Conservation (phyloP, 2,888 invertebrate species). For the Archips crataeganus region DNA sequence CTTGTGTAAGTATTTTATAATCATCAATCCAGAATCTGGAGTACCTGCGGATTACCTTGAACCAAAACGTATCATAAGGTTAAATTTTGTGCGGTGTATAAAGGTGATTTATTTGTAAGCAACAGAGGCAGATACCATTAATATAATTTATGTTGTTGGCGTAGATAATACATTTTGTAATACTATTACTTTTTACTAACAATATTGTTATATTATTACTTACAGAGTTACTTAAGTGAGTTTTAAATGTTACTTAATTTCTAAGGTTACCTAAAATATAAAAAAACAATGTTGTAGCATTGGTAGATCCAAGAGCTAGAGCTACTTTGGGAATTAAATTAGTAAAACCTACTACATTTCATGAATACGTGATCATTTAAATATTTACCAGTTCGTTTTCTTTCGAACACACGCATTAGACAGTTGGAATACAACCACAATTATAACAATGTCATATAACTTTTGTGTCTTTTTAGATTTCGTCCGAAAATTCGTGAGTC, state of each 20-base stretch:
- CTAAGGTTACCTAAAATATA: background rate
- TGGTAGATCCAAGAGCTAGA: background rate
- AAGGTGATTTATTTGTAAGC: slow-evolving; percentile 5
- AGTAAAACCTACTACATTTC: background rate
- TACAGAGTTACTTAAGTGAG: background rate
- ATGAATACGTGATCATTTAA: background rate
- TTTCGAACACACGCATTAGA: too few relatives aligned
- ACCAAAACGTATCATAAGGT: slow-evolving; percentile 14
- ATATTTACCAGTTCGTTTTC: background rate
- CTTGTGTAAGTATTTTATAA: background rate
- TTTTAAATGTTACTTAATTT: slow-evolving; percentile 11
- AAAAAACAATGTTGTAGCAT: too few relatives aligned
- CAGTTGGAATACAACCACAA: too few relatives aligned
- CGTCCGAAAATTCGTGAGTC: too few relatives aligned
- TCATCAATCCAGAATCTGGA: background rate
- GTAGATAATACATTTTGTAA: background rate
- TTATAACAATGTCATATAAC: too few relatives aligned
- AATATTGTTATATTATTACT: background rate
- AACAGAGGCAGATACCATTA: slow-evolving; percentile 7
- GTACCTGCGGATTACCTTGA: slow-evolving; percentile 22
- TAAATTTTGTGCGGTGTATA: background rate
- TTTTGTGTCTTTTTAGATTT: too few relatives aligned
- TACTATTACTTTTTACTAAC: background rate
- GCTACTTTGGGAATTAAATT: too few relatives aligned
- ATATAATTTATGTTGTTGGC: slow-evolving; percentile 11